Conservation (phyloP, 2,888 invertebrate species). For the Thera obeliscata region DNA sequence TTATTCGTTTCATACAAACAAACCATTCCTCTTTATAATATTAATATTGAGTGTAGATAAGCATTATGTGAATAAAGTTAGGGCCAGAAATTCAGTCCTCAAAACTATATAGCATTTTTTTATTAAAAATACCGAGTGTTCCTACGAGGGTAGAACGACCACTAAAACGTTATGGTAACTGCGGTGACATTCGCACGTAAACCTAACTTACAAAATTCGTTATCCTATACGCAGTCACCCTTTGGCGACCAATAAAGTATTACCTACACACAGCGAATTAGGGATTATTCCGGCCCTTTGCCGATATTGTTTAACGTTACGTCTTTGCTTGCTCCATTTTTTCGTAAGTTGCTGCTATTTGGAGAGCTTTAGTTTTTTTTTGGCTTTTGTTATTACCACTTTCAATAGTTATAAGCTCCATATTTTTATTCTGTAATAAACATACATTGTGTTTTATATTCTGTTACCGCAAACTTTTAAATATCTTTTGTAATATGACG, state of each 20-base stretch:
- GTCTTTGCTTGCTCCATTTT: slow-evolving; percentile 51
- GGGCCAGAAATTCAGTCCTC: slow-evolving; percentile 19
- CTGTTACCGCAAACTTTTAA: slow-evolving; percentile 5
- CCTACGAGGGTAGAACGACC: slow-evolving; percentile 77
- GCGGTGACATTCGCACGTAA: slow-evolving; percentile 78
- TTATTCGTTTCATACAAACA: too few species aligned
- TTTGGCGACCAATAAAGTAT: slow-evolving; percentile 64
- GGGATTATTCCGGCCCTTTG: slow-evolving; percentile 59
- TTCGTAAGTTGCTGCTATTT: slow-evolving; percentile 36
- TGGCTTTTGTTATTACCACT: slow-evolving; percentile 5
- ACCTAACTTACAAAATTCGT: slow-evolving; percentile 81
- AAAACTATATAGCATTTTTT: slow-evolving; percentile 79
- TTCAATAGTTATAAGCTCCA: neutral
- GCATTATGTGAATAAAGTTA: neutral
- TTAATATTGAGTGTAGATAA: neutral
- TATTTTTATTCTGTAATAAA: neutral
- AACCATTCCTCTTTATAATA: too few species aligned
- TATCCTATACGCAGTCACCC: slow-evolving; percentile 61
- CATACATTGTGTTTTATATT: slow-evolving; percentile 7
- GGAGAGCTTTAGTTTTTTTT: slow-evolving; percentile 4
- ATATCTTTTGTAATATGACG: slow-evolving; percentile 41
- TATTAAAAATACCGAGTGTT: slow-evolving; percentile 78
- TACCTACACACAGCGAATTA: slow-evolving; percentile 61
- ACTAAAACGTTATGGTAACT: slow-evolving; percentile 82
- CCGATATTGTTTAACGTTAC: slow-evolving; percentile 59